Conservation (phyloP, 2,888 invertebrate species). For the Saturnia japonica region DNA sequence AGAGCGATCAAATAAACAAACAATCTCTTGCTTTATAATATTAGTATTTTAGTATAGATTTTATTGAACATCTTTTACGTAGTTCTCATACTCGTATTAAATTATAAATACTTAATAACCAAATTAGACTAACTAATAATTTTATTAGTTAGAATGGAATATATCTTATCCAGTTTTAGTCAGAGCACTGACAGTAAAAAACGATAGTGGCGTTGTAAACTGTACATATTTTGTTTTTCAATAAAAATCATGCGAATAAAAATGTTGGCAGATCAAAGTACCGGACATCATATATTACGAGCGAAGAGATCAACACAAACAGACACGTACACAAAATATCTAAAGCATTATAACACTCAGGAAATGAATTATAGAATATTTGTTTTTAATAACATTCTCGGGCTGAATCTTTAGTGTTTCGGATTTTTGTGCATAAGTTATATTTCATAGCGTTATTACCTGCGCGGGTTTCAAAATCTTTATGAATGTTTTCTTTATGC, state of each 20-base stretch:
- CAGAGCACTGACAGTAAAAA: background rate
- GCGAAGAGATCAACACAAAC: constrained; percentile 3
- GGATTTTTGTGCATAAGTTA: constrained; percentile 4
- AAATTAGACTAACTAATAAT: background rate
- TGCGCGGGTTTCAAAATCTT: background rate
- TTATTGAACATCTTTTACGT: too few species aligned
- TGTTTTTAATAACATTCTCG: background rate
- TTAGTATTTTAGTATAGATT: too few species aligned
- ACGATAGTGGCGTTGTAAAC: background rate
- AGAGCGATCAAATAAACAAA: too few species aligned
- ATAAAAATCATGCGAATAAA: constrained; percentile 6
- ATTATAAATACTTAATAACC: too few species aligned
- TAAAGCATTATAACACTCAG: background rate
- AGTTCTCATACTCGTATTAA: too few species aligned
- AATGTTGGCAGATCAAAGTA: constrained; percentile 41
- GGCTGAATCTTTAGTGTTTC: background rate
- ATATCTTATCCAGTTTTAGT: background rate
- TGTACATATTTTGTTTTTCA: background rate
- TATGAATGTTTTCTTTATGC: background rate
- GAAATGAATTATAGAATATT: background rate
- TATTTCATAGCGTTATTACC: background rate
- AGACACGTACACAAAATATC: constrained; percentile 7
- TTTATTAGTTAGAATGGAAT: background rate
- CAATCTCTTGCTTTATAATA: too few species aligned
- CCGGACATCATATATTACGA: constrained; percentile 47